phyloP scores from a whole-genome alignment of 2,113 vertebrate species.

The Saccopteryx bilineata region DNA sequence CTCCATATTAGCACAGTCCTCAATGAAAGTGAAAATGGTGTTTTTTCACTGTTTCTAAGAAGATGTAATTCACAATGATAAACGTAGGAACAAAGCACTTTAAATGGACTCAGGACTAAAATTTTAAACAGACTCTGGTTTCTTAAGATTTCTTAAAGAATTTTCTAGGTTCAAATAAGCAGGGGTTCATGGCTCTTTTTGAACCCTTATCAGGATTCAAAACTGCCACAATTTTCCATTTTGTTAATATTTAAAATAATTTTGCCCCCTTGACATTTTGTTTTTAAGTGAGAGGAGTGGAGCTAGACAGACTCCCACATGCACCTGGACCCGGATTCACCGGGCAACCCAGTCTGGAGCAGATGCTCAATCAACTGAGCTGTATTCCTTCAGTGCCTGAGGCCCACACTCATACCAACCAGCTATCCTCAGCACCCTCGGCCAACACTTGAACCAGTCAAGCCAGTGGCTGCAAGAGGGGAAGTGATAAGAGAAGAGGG shows the following conservation, averaged over 20 bases:
- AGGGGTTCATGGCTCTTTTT: background rate
- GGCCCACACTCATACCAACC: too few relatives aligned
- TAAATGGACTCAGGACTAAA: background rate
- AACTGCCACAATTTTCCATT: background rate
- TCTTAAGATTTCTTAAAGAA: background rate
- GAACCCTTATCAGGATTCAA: background rate
- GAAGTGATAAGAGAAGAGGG: too few relatives aligned
- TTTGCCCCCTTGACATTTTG: background rate
- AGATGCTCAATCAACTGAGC: too few relatives aligned
- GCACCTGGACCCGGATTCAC: too few relatives aligned
- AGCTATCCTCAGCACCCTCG: too few relatives aligned
- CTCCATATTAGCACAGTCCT: background rate
- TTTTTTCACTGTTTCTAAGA: background rate
- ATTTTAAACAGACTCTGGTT: background rate
- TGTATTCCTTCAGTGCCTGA: too few relatives aligned
- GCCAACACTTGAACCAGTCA: too few relatives aligned
- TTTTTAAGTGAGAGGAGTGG: too few relatives aligned
- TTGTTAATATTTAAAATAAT: background rate
- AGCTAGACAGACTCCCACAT: too few relatives aligned
- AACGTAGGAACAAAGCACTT: background rate
- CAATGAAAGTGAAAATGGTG: constrained; percentile 3
- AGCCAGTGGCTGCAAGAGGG: too few relatives aligned
- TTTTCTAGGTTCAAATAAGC: background rate
- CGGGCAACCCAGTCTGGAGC: too few relatives aligned
- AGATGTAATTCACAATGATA: background rate